Base-by-base conservation (phyloP, 2,113 vertebrate species). In the Perognathus longimembris region DNA sequence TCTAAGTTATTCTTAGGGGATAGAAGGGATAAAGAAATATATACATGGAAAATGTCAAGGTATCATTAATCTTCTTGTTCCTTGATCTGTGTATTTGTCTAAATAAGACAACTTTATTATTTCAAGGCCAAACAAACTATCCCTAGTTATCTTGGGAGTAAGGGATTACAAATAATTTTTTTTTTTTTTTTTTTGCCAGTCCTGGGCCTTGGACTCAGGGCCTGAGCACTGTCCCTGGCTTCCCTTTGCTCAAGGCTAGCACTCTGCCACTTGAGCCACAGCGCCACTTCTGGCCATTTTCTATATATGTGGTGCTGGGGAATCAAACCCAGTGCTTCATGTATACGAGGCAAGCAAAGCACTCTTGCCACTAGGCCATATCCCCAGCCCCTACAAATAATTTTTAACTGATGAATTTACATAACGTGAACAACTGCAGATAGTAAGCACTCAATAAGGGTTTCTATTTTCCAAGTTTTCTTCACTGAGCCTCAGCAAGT, bases 401-500 rank as follows among this genome's bases (percentile, higher is more conserved):
- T 76, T 76, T 67, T 74, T 67, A 77, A 21, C 32, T 5, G 34
- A 17, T 8, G 20, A 82, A 82, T 45, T 36, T 36, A 88, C 7
- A 30, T 32, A 59, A 63, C 40, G 7, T 32, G 26, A n/a, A n/a
- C n/a, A n/a, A n/a, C 45, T 45, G 26, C 26, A 83, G 32, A 20
- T 17, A 77, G n/a, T 50, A 71, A 88, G 70, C 28, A 84, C 54
- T 38, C 54, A 69, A 57, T 59, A 45, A 76, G 26, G n/a, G 10
- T 77, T 77, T 84, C 74, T 32, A 22, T n/a, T 76, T 86, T 50
- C 38, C 17, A 82, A 59, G 11, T 85, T 90, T 89, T 42, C 66
- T 61, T 76, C 45, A 34, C 5, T 82, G 12, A 71, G 28, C 22
- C 79, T 74, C 40, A 59, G n/a, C 26, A 69, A 59, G 0, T 45